These are phyloP conservation scores for Platycheirus albimanus DNA, from an alignment of 2,888 invertebrate species.

Conservation along the genomic window DNA sequence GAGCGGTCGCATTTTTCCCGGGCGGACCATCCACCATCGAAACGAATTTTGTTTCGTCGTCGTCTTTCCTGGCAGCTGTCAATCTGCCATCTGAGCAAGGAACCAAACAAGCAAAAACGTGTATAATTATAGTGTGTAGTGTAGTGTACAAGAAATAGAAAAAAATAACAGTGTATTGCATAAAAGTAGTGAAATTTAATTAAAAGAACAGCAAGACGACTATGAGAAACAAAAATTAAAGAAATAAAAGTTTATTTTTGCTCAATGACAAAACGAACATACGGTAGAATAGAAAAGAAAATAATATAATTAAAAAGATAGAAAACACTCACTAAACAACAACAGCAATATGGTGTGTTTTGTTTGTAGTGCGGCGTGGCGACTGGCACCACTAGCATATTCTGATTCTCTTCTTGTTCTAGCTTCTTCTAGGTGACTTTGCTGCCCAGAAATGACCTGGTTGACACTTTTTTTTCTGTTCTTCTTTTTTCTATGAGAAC, in stretches of 20 bases:
- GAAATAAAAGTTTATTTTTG: slow-evolving; percentile 59
- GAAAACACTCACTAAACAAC: no score
- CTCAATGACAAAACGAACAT: slow-evolving; percentile 70
- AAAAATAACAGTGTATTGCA: slow-evolving; percentile 53
- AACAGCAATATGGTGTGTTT: slow-evolving; percentile 37
- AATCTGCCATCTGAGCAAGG: slow-evolving; percentile 29
- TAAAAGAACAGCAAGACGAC: slow-evolving; percentile 22
- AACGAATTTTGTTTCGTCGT: not conserved
- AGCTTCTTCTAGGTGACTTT: slow-evolving; percentile 52
- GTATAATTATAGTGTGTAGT: no score
- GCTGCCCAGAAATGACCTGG: slow-evolving; percentile 60
- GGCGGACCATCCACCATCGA: slow-evolving; percentile 40
- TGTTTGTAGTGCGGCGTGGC: not conserved
- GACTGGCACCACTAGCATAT: no score
- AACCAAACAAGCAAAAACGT: slow-evolving; percentile 14
- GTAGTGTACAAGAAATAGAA: slow-evolving; percentile 46
- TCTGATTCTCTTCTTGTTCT: slow-evolving; percentile 1
- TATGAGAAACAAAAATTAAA: slow-evolving; percentile 10
- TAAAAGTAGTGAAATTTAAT: slow-evolving; percentile 61
- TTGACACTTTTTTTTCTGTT: slow-evolving; percentile 36
- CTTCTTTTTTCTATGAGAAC: slow-evolving; percentile 1
- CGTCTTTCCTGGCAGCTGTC: slow-evolving; percentile 66
- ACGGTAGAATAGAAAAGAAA: slow-evolving; percentile 45
- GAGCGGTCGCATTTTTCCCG: slow-evolving; percentile 70
- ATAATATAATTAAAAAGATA: no score